Evolutionary conservation across 2,113 vertebrate genomes (phyloP), one percentile per base, ranked within the genome.

Genomic region (Passer montanus): DNA sequence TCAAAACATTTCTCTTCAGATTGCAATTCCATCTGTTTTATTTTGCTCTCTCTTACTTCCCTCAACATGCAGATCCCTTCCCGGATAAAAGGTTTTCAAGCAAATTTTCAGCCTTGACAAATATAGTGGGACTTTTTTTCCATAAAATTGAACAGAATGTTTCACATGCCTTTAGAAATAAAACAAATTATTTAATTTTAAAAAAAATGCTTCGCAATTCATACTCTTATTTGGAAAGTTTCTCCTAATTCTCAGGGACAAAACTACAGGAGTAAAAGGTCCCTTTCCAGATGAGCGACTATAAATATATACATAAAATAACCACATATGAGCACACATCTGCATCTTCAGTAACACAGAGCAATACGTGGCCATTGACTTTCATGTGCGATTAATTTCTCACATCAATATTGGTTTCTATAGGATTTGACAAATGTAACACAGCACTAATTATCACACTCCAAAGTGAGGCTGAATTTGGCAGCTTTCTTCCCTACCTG

Each of bases 1-100:
- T 79, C 74, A 79, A 94, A 93, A 46, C 4, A 79, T 47, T 81
- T 89, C 11, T 70, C 30, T 84, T 77, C 33, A 46, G 15, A 74
- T 37, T 37, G 37, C 27, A 72, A 31, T 35, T 75, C 49, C 27
- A 69, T 39, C 41, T 80, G 21, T 12, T 73, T 80, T 55, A 31
- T 49, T 82, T 55, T 94, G 15, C 33, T 46, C 20, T 62, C 17
- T 60, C 22, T 83, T 74, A 62, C 28, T 78, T 76, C 11, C 12
- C 39, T 22, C 72, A 82, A 9, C 0, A 0, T 8, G 3, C 11
- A 80, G 33, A 66, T 7, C 6, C 1, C 30, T 15, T 64, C 44
- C 19, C 9, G 33, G 72, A 59, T 62, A 68, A 91, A 89, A 79
- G 16, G 7, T 62, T 73, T 84, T n/a, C 53, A 68, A 76, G 35